Conservation (phyloP, 2,888 invertebrate genomes). For the Meghimatium bilineatum region DNA sequence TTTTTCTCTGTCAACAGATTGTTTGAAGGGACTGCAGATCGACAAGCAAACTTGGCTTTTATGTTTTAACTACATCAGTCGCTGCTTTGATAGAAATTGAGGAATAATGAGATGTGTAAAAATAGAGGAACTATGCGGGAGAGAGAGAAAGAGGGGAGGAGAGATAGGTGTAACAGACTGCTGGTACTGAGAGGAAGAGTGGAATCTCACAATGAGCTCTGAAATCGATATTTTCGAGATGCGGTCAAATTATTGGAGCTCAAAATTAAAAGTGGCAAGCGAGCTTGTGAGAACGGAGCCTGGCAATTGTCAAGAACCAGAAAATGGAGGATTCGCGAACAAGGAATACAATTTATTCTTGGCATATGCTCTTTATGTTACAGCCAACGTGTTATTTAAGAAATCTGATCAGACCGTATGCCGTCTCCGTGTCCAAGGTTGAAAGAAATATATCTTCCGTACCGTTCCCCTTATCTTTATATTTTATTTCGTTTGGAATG, state of each 20-base stretch:
- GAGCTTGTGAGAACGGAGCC: neutral
- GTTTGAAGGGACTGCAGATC: constrained; percentile 5
- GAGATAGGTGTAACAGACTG: neutral
- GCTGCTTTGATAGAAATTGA: neutral
- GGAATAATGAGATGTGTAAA: neutral
- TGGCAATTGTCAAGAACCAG: neutral
- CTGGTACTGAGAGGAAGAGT: neutral
- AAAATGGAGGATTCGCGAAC: neutral
- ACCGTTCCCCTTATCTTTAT: no score
- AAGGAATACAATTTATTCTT: neutral
- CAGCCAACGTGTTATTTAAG: neutral
- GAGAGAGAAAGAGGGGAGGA: neutral
- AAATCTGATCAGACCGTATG: neutral
- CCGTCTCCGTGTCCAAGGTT: neutral
- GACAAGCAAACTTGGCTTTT: constrained; percentile 6
- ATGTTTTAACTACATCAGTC: constrained; percentile 12
- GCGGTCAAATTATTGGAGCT: constrained; percentile 16
- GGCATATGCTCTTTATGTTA: neutral
- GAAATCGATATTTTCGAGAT: constrained; percentile 26
- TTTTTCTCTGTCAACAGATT: constrained; percentile 23
- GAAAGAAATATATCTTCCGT: no score
- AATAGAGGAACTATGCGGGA: neutral
- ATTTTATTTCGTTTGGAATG: no score
- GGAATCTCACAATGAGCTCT: neutral
- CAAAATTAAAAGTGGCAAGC: constrained; percentile 12